Conservation (phyloP, 2,113 vertebrate genomes). For the Microcebus ravelobensis region DNA sequence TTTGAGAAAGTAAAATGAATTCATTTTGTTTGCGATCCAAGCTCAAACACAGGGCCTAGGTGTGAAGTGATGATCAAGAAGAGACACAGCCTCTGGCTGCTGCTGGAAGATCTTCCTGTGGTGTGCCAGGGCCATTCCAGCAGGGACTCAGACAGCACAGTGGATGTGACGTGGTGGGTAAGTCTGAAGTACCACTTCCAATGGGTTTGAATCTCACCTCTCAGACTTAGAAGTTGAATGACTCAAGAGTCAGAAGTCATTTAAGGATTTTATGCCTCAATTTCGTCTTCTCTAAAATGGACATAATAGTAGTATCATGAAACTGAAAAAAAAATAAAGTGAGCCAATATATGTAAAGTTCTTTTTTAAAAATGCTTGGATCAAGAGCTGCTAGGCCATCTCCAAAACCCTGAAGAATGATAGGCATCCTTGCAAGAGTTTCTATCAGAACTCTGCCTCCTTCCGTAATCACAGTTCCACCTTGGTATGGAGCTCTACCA, state of each 20-base stretch:
- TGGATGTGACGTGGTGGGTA: background rate
- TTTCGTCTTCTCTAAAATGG: background rate
- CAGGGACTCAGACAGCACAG: background rate
- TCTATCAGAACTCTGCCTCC: background rate
- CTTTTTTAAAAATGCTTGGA: background rate
- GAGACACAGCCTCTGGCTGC: rapidly evolving
- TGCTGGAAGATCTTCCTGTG: background rate
- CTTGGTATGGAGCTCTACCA: background rate
- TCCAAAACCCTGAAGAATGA: background rate
- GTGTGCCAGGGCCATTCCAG: background rate
- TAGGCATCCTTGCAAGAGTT: background rate
- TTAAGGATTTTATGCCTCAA: background rate
- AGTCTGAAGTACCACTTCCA: background rate
- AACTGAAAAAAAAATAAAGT: background rate
- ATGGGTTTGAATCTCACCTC: background rate
- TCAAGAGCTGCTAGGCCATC: background rate
- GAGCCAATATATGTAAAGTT: background rate
- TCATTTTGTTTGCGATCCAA: background rate
- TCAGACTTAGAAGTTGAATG: background rate
- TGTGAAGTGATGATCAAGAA: background rate
- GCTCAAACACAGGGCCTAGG: background rate
- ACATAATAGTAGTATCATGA: background rate
- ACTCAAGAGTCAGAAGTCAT: background rate
- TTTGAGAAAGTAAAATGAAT: background rate
- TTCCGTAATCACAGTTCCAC: background rate